These are phyloP conservation scores for Ectobius pallidus DNA, from an alignment of 2,888 invertebrate species.

Conservation along the genomic window DNA sequence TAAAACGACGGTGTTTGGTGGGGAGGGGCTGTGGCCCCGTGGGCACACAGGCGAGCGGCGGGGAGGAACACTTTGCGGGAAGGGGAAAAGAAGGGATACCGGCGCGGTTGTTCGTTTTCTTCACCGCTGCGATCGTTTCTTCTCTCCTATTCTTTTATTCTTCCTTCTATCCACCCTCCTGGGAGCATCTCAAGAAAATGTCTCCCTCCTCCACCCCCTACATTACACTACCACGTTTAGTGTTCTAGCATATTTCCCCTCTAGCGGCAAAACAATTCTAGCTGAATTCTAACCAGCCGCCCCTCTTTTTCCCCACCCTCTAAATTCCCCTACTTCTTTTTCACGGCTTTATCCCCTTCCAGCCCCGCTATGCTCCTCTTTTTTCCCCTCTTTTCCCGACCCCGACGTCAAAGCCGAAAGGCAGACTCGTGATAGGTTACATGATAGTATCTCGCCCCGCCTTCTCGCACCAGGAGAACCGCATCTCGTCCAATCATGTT, in stretches of 20 bases:
- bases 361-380: conserved; percentile 29
- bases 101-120: conserved; percentile 46
- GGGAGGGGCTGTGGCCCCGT: conserved; percentile 1
- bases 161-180: conserved; percentile 9
- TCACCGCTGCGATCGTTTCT: conserved; percentile 10
- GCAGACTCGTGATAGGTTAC: conserved; percentile 46
- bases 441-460: conserved; percentile 46
- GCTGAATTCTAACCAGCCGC: background rate
- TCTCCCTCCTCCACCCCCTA: conserved; percentile 8
- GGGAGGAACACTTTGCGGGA: conserved; percentile 21
- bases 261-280: conserved; percentile 28
- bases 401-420: conserved; percentile 42
- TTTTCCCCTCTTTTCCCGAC: conserved; percentile 37
- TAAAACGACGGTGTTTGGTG: conserved; percentile 28
- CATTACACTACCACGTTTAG: conserved; percentile 26
- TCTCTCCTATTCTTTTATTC: conserved; percentile 20
- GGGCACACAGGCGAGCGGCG: conserved; percentile 36
- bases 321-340: conserved; percentile 35
- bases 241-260: conserved; percentile 38
- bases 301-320: conserved; percentile 23
- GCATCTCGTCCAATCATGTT: conserved; percentile 45
- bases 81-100: conserved; percentile 41
- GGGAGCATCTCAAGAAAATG: conserved; percentile 36
- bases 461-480: conserved; percentile 40
- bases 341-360: conserved; percentile 30